These are phyloP conservation scores for Ceyx margarethae DNA, from an alignment of 2,113 vertebrate species.

Conservation along the genomic window DNA sequence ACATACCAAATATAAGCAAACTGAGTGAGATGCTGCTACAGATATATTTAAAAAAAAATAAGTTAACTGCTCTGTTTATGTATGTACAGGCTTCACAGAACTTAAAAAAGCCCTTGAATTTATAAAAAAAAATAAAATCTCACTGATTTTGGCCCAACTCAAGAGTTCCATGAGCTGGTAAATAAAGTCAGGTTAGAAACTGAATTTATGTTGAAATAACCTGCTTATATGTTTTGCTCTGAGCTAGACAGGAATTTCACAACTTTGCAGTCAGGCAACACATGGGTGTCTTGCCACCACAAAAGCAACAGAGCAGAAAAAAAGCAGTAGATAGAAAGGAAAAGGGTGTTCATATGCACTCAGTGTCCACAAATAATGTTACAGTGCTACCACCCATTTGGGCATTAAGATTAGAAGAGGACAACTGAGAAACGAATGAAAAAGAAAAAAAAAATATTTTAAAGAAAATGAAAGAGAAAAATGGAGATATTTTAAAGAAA, in stretches of 20 bases:
- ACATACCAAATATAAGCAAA: not conserved
- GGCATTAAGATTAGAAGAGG: not conserved
- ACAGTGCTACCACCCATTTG: not conserved
- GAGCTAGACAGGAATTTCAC: not conserved
- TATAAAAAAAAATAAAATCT: not conserved
- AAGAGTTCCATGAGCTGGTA: not conserved
- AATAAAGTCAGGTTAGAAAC: not conserved
- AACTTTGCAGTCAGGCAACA: not conserved
- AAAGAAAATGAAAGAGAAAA: not conserved
- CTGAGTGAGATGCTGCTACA: not conserved
- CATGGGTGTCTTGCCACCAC: not conserved
- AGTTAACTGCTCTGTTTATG: not conserved
- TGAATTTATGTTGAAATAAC: not conserved
- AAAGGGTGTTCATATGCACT: not conserved
- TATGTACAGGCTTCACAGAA: not conserved
- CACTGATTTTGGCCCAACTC: not conserved
- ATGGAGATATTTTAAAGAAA: not conserved
- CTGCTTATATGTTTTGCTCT: not conserved
- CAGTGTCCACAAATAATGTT: not conserved
- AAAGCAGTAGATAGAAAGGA: not conserved
- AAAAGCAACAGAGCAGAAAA: not conserved
- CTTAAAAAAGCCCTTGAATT: not conserved
- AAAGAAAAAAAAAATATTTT: not conserved
- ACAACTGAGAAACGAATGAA: not conserved
- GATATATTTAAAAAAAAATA: not conserved